Base-by-base conservation (phyloP, 2,113 vertebrate species). In the Limanda limanda region DNA sequence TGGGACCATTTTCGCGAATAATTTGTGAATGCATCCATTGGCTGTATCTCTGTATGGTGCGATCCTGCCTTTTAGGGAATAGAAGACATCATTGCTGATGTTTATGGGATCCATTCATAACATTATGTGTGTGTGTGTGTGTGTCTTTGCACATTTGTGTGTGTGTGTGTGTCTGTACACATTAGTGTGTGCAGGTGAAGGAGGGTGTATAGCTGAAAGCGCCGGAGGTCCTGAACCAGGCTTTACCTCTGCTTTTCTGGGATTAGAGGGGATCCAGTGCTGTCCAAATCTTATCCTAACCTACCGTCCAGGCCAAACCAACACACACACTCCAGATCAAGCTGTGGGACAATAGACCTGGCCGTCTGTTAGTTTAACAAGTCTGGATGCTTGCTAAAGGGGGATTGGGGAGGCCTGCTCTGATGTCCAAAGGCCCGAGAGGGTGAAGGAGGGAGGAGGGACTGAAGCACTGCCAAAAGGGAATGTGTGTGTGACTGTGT, bases 181-280 rank as follows among this genome's bases (percentile, higher is more conserved):
- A 62, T 60, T 63, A 73, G 66, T 67, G 63, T 68, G 12, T 62
- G 78, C 86, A 92, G 88, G 88, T 91, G 78, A 81, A 74, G 81
- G 79, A 77, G 71, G 61, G 70, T 66, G 64, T 52, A 74, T 64
- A 64, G 5, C 68, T 52, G 71, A 68, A 80, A 83, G 85, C 70
- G 75, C 83, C 82, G 74, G 69, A 83, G 76, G 78, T 89, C 84
- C 68, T 78, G 83, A 66, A 67, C 71, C 51, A 35, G 27, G 83
- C 76, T 87, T 81, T 85, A 60, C 71, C 74, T 76, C 71, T 85
- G 85, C 85, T 89, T 88, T 82, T 85, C 59, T 66, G 73, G 91
- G 90, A 94, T 94, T 93, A 93, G 74, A 73, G 68, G 61, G 84
- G 92, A 94, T 93, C 85, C 86, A 82, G 54, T 27, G 59, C 85